Conservation (phyloP, 2,797 vertebrate species). For the Lophotriccus pileatus region DNA sequence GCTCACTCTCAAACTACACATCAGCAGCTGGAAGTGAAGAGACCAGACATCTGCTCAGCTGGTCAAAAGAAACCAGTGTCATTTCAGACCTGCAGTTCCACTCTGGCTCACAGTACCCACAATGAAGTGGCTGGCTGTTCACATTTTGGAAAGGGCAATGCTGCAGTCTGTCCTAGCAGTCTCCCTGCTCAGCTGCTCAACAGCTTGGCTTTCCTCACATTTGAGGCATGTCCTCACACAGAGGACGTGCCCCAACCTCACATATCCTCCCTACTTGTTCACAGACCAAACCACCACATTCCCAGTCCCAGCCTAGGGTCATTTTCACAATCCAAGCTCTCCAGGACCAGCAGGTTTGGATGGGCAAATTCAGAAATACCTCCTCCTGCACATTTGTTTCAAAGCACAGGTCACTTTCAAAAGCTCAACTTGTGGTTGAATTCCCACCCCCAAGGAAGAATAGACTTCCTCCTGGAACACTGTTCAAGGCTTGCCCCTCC, state of each 20-base stretch:
- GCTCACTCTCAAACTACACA: not conserved
- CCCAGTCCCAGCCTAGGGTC: not conserved
- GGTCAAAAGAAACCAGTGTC: not conserved
- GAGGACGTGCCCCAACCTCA: not conserved
- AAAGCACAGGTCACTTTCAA: not conserved
- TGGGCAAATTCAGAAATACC: not conserved
- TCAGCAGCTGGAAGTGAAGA: not conserved
- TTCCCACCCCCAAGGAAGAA: not conserved
- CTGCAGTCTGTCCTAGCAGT: not conserved
- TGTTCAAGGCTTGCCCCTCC: not conserved
- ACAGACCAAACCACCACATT: not conserved
- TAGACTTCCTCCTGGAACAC: slow-evolving; percentile 16
- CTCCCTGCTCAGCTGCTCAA: not conserved
- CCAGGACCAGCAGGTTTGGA: not conserved
- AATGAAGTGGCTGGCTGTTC: not conserved
- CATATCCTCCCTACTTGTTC: not conserved
- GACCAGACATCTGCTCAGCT: not conserved
- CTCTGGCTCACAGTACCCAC: not conserved
- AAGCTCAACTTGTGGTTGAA: not conserved
- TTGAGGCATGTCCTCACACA: not conserved
- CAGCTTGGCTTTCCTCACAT: not conserved
- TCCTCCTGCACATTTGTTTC: not conserved
- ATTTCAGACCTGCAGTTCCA: not conserved
- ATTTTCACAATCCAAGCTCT: not conserved
- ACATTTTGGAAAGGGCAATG: not conserved